Evolutionary conservation across 2,113 vertebrate species (phyloP).

Genomic region (Uria aalge): DNA sequence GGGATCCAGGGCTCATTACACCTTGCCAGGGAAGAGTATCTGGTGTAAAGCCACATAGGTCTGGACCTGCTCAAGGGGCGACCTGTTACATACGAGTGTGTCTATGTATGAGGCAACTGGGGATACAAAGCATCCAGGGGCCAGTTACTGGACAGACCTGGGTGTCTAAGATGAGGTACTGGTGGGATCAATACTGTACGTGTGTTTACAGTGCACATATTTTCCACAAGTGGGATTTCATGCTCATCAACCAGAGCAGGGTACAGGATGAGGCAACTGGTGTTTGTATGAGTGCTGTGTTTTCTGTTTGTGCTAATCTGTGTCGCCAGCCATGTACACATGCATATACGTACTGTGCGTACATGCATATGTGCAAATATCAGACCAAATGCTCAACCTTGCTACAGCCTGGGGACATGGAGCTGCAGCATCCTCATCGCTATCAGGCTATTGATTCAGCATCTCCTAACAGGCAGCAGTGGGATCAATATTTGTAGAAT

Average conservation of each 20-base stretch:
- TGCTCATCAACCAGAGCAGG: not conserved
- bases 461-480: not conserved
- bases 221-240: not conserved
- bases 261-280: not conserved
- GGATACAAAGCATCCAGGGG: not conserved
- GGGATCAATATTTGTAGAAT: not conserved
- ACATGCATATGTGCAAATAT: fast-evolving
- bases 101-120: not conserved
- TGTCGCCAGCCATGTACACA: not conserved
- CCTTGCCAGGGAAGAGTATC: not conserved
- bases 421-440: not conserved
- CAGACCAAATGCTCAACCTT: not conserved
- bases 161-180: not conserved
- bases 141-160: not conserved
- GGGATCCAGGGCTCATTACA: not conserved
- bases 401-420: not conserved
- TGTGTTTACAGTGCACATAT: not conserved
- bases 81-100: not conserved
- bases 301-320: not conserved
- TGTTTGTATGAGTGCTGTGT: not conserved
- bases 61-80: not conserved
- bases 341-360: fast-evolving
- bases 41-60: not conserved
- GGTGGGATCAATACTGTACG: not conserved
- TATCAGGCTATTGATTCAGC: not conserved